Conservation (phyloP, 1,140 invertebrate genomes). For the Paralvinella palmiformis region DNA sequence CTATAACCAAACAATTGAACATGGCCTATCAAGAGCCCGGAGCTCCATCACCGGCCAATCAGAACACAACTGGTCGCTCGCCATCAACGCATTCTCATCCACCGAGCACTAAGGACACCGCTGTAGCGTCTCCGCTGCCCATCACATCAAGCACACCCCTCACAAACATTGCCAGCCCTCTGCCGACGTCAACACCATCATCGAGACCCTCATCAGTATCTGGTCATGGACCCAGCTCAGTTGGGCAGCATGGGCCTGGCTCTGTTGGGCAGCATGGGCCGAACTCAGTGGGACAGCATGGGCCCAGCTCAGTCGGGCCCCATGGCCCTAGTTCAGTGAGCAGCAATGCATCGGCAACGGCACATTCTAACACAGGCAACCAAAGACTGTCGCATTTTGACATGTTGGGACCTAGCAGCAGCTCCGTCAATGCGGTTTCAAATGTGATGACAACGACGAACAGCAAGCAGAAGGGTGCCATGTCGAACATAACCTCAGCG, state of each 20-base stretch:
- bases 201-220: conserved; percentile 31
- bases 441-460: background rate
- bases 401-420: background rate
- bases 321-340: background rate
- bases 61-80: background rate
- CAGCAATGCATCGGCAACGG: background rate
- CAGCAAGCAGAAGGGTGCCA: conserved; percentile 12
- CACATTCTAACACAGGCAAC: background rate
- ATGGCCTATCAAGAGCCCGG: conserved; percentile 41
- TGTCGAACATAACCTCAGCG: conserved; percentile 49
- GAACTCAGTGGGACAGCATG: background rate
- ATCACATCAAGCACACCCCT: background rate
- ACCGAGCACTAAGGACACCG: background rate
- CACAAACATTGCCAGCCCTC: background rate
- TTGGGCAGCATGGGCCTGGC: background rate
- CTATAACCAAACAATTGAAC: conserved; percentile 93
- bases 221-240: conserved; percentile 20
- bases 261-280: background rate
- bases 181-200: conserved; percentile 15
- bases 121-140: background rate
- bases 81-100: background rate
- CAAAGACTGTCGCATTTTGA: conserved; percentile 7
- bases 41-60: background rate
- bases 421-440: background rate
- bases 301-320: background rate